Percentiles rank a stretch among this genome's conserved stretches.
These are phyloP conservation scores for Plodia interpunctella DNA, from an alignment of 1,140 invertebrate species.

Conservation along the genomic window DNA sequence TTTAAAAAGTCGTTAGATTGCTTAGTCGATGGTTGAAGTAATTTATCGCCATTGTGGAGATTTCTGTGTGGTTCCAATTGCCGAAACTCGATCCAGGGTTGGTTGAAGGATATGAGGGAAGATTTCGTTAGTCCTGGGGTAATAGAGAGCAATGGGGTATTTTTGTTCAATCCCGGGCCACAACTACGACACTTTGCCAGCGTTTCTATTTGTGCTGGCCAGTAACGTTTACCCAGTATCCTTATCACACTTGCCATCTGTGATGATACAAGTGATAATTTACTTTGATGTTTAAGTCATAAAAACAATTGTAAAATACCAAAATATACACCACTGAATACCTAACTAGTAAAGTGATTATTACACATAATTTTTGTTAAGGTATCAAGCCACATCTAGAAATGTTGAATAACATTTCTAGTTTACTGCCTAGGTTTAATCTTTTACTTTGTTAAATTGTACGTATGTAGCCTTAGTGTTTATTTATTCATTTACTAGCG, in stretches of 20 bases:
- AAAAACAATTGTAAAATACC: no score
- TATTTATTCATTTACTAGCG: no score
- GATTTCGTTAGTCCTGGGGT: neutral
- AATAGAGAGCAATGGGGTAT: neutral
- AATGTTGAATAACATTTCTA: no score
- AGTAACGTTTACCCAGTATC: slow-evolving; percentile 21
- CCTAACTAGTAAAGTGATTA: no score
- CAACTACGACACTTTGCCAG: slow-evolving; percentile 6
- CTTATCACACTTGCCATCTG: slow-evolving; percentile 30
- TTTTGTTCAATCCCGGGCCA: neutral
- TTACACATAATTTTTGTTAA: no score
- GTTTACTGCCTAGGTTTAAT: no score
- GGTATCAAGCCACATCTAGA: no score
- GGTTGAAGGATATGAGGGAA: slow-evolving; percentile 7
- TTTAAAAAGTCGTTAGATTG: slow-evolving; percentile 26
- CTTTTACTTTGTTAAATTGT: no score
- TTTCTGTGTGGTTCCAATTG: slow-evolving; percentile 31
- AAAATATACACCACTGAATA: no score
- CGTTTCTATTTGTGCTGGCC: slow-evolving; percentile 10
- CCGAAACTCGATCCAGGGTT: slow-evolving; percentile 21
- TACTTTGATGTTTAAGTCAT: no score
- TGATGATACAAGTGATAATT: no score
- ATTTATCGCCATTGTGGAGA: slow-evolving; percentile 21
- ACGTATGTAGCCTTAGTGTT: no score
- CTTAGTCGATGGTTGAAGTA: slow-evolving; percentile 21